These are phyloP conservation scores for Diceros bicornis DNA, from an alignment of 2,797 vertebrate genomes.

Conservation along the genomic window DNA sequence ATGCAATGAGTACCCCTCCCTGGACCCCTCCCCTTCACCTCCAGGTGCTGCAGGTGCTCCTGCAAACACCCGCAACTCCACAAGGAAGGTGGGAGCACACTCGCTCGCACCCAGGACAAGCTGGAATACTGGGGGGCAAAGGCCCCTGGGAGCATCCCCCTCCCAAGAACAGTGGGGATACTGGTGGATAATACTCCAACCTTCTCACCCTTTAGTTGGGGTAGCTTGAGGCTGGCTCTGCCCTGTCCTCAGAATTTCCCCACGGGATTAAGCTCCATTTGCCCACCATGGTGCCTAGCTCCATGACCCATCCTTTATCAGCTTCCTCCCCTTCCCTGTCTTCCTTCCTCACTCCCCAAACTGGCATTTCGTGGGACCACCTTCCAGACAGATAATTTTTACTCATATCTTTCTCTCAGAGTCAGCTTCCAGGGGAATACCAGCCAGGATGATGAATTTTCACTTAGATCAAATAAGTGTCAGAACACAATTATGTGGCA, in stretches of 20 bases:
- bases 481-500: too few relatives aligned
- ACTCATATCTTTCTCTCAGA: not conserved
- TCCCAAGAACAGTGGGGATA: not conserved
- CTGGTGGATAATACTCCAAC: not conserved
- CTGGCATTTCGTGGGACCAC: not conserved
- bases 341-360: not conserved
- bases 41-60: not conserved
- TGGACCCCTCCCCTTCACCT: not conserved
- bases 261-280: not conserved
- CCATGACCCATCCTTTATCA: too few relatives aligned
- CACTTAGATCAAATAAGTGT: too few relatives aligned
- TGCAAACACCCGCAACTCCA: fast-evolving
- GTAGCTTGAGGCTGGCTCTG: too few relatives aligned
- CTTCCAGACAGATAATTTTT: not conserved
- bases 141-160: not conserved
- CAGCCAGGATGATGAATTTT: not conserved
- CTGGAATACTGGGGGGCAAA: not conserved
- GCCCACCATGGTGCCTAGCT: not conserved
- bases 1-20: too few relatives aligned
- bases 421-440: not conserved
- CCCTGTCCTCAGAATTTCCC: not conserved
- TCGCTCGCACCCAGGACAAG: fast-evolving
- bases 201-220: not conserved
- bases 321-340: not conserved
- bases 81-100: too few relatives aligned